Conservation (phyloP, 2,113 vertebrate genomes). For the Oreochromis aureus region DNA sequence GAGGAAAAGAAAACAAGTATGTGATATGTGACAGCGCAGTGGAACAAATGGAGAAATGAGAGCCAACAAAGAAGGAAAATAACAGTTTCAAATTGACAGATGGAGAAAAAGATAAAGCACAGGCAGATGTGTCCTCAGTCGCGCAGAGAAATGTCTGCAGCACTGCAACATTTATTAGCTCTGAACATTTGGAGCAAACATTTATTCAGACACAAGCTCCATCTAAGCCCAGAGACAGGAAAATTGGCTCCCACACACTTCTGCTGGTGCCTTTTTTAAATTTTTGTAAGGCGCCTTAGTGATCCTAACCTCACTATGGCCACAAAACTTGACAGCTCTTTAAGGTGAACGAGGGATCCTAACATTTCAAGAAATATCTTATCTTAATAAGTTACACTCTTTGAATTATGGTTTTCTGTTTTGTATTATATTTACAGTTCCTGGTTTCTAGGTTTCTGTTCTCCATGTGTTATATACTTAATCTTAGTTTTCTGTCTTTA, state of each 20-base stretch:
- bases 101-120: neutral
- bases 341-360: neutral
- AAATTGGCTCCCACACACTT: neutral
- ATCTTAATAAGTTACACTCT: too few species aligned
- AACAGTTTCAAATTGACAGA: neutral
- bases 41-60: neutral
- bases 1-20: neutral
- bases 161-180: neutral
- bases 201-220: neutral
- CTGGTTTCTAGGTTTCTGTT: too few species aligned
- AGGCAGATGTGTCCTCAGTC: neutral
- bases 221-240: accelerated
- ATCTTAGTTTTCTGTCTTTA: too few species aligned
- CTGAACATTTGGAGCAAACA: neutral
- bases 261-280: neutral
- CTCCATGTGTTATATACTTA: too few species aligned
- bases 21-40: neutral
- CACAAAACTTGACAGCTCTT: neutral
- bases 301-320: neutral
- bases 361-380: neutral
- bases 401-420: too few species aligned
- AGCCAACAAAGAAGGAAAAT: neutral
- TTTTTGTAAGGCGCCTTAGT: neutral
- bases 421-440: too few species aligned
- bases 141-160: neutral